Evolutionary conservation across 1,140 invertebrate species (phyloP), one percentile per base, ranked within the genome.

Genomic region (Aphis craccivora): DNA sequence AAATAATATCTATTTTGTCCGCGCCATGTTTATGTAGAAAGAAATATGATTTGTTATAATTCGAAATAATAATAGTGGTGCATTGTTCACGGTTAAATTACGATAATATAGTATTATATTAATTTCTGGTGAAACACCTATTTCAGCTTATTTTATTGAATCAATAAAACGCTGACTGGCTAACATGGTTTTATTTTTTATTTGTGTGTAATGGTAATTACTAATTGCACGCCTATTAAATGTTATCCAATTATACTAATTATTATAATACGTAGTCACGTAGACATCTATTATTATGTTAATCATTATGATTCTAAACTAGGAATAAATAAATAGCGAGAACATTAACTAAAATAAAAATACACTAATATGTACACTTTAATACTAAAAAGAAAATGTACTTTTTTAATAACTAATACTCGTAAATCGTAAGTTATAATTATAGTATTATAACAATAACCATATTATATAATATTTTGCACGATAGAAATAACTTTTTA

Each of bases 41-140:
- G n/a, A 76, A 76, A 76, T 76, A 76, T 76, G 60, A 76, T 76
- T 76, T 76, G n/a, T 76, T 76, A n/a, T n/a, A 76, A n/a, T 76
- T 76, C 14, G 60, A 35, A 76, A 76, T 76, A 76, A 76, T n/a
- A 76, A 76, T 76, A 76, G n/a, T 76, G 60, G 60, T n/a, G 14
- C n/a, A n/a, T n/a, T 14, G n/a, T 76, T 76, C 60, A 76, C n/a
- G n/a, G 60, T 76, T 76, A 76, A 76, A 76, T n/a, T 76, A 76
- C 60, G n/a, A 76, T 67, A 67, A 67, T 18, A 67, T 18, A 67
- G 4, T n/a, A 67, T 67, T 67, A 14, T 20, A 35, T 76, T n/a
- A 76, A n/a, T 35, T 76, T 35, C n/a, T 76, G n/a, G 4, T 5
- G n/a, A 76, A 76, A 76, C n/a, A 76, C 14, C 30, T 76, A 20